Percentiles rank a stretch among this genome's conserved stretches.
These are phyloP conservation scores for Colaptes auratus DNA, from an alignment of 2,113 vertebrate species.

Conservation along the genomic window DNA sequence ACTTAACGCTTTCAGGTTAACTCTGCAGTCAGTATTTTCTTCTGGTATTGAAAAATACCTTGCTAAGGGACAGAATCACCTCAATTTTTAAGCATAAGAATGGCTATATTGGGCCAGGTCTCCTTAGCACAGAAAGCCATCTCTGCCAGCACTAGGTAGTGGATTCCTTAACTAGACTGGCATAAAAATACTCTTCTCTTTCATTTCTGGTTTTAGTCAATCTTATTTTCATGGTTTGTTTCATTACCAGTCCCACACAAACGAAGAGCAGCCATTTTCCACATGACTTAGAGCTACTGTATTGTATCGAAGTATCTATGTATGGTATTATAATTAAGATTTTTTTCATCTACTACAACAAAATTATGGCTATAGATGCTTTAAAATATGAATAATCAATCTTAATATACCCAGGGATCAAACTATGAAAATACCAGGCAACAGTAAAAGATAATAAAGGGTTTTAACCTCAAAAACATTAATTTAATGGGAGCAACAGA, in stretches of 20 bases:
- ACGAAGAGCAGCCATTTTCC: not conserved
- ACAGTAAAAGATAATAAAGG: not conserved
- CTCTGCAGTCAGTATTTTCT: not conserved
- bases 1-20: conserved; percentile 14
- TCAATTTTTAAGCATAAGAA: not conserved
- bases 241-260: not conserved
- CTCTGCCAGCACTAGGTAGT: not conserved
- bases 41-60: not conserved
- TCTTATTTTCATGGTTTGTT: not conserved
- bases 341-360: not conserved
- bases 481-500: not conserved
- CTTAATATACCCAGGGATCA: not conserved
- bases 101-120: not conserved
- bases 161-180: not conserved
- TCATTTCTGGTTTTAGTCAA: not conserved
- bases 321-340: not conserved
- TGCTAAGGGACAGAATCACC: not conserved
- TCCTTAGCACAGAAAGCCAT: not conserved
- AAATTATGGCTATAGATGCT: not conserved
- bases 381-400: not conserved
- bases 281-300: not conserved
- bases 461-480: not conserved
- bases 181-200: not conserved
- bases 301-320: not conserved
- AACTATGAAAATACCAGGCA: not conserved